Conservation (phyloP, 35 echinoderm and acorn worm species). For the Diadema setosum region DNA sequence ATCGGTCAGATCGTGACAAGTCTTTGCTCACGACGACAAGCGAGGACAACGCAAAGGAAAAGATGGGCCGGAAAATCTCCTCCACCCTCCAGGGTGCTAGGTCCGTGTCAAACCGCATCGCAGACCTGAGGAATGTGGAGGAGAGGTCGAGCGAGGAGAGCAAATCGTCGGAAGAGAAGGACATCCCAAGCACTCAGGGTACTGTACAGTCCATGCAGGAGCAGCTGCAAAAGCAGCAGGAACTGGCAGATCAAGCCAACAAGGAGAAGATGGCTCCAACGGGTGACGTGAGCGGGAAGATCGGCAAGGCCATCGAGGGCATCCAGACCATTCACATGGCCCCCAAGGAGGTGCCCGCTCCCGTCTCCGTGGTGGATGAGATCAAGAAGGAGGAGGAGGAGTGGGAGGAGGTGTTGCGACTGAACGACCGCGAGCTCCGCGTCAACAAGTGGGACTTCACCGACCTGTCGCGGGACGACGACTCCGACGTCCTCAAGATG, state of each 20-base stretch:
- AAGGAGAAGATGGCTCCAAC: not conserved
- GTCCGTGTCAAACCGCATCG: not conserved
- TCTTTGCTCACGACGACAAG: not conserved
- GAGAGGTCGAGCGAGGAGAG: not conserved
- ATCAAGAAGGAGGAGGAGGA: constrained; percentile 32
- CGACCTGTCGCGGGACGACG: constrained; percentile 57
- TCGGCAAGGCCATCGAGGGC: constrained; percentile 42
- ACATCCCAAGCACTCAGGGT: constrained; percentile 33
- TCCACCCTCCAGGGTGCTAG: constrained; percentile 7
- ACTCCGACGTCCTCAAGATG: constrained; percentile 71
- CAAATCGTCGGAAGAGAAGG: not conserved
- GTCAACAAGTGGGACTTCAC: constrained; percentile 81
- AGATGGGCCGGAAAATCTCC: constrained; percentile 10
- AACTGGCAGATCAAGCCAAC: not conserved
- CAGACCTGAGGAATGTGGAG: not conserved
- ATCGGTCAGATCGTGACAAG: constrained; percentile 27
- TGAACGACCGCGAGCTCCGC: constrained; percentile 72
- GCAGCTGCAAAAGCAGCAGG: constrained; percentile 42
- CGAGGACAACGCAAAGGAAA: not conserved
- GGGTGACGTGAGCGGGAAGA: constrained; percentile 68
- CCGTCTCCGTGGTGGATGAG: not conserved
- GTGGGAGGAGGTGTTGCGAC: constrained; percentile 37
- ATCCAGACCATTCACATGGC: constrained; percentile 20
- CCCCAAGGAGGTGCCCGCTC: not conserved
- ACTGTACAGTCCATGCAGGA: constrained; percentile 76